Percentiles rank a stretch among this genome's conserved stretches.
Conservation (phyloP, 2,113 vertebrate species). For the Elephantulus edwardii region DNA sequence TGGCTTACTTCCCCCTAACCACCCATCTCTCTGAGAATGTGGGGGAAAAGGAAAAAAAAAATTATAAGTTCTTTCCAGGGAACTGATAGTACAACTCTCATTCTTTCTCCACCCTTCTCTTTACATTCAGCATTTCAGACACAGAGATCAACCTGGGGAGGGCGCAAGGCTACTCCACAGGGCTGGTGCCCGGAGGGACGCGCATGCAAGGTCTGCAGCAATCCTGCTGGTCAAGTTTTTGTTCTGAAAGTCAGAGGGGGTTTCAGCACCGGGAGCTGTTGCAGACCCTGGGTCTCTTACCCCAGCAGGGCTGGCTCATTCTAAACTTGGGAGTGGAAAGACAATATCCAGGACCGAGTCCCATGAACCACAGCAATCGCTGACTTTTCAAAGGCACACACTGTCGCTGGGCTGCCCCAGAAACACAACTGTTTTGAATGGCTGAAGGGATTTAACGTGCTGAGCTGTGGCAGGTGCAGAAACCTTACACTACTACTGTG, state of each 20-base stretch:
- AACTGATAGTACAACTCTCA: not conserved
- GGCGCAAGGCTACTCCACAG: not conserved
- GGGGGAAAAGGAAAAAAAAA: not conserved
- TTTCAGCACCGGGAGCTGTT: not conserved
- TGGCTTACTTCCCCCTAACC: not conserved
- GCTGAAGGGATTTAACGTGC: not conserved
- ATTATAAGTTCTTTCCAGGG: not conserved
- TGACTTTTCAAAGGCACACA: not conserved
- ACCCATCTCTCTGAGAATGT: not conserved
- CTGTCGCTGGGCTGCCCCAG: not conserved
- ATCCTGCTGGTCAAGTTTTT: not conserved
- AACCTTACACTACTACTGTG: rapidly evolving
- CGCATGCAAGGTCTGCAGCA: not conserved
- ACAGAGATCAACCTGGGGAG: too few relatives aligned
- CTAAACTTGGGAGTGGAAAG: not conserved
- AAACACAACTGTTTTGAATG: too few relatives aligned
- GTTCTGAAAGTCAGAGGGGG: not conserved
- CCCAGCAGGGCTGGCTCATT: not conserved
- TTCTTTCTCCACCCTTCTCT: not conserved
- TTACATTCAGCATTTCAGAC: not conserved
- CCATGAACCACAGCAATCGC: not conserved
- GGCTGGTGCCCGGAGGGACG: not conserved
- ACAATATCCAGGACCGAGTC: not conserved
- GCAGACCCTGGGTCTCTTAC: not conserved
- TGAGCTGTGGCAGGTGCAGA: not conserved